These are phyloP conservation scores for Merops nubicus DNA, from an alignment of 2,113 vertebrate genomes.

Conservation along the genomic window DNA sequence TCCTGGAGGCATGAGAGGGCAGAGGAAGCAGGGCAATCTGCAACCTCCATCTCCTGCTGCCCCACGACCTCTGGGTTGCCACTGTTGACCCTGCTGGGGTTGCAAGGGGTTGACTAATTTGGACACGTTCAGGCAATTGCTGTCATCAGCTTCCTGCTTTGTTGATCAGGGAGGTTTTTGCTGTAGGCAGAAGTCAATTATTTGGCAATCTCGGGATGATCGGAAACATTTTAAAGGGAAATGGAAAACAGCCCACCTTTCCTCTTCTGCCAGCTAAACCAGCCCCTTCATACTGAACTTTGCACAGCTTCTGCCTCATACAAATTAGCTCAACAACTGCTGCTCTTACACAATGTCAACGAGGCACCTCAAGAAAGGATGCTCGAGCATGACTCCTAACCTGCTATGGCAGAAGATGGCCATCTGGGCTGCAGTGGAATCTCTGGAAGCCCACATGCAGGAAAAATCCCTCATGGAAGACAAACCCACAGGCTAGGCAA, in stretches of 20 bases:
- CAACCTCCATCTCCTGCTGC: slow-evolving; percentile 62
- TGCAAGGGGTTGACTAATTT: slow-evolving; percentile 64
- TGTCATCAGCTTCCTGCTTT: slow-evolving; percentile 68
- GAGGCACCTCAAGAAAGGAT: neutral
- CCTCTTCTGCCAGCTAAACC: slow-evolving; percentile 27
- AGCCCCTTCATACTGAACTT: slow-evolving; percentile 3
- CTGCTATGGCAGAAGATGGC: neutral
- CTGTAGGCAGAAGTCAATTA: slow-evolving; percentile 67
- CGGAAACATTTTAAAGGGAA: slow-evolving; percentile 67
- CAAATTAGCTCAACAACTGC: neutral
- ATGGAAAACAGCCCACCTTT: slow-evolving; percentile 67
- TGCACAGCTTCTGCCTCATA: neutral
- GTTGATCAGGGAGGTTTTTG: slow-evolving; percentile 62
- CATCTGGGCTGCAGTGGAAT: neutral
- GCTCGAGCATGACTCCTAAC: neutral
- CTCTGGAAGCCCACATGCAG: neutral
- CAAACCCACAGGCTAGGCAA: neutral
- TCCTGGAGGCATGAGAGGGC: slow-evolving; percentile 67
- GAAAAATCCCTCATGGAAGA: neutral
- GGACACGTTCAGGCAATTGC: slow-evolving; percentile 67
- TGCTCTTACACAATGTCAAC: neutral
- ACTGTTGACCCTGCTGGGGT: slow-evolving; percentile 61
- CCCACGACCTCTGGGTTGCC: slow-evolving; percentile 56
- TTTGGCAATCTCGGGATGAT: slow-evolving; percentile 62
- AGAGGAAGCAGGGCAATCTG: slow-evolving; percentile 60